Base-by-base conservation (phyloP, 2,888 invertebrate species). In the Choristoneura rosaceana region DNA sequence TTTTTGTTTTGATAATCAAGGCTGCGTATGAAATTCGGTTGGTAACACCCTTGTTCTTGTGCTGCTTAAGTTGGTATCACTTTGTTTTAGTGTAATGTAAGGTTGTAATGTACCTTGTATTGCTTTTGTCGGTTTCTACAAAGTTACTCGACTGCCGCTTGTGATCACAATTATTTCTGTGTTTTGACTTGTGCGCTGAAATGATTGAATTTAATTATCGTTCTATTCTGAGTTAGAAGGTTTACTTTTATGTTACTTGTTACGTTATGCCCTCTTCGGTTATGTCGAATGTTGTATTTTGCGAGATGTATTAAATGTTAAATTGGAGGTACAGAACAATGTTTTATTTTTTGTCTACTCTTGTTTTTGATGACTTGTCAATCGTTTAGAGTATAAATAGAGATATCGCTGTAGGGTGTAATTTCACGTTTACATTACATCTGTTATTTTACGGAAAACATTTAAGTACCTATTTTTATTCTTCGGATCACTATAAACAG, bases 91-190 rank as follows among this genome's bases (percentile, higher is more conserved):
- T 0, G 4, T 1, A 17, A 10, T 50, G 4, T 47, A 38, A 15
- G 55, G 10, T 67, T 14, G 66, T 67, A 67, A 15, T 34, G 45
- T 45, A n/a, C 45, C 61, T 71, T 62, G 71, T 67, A 66, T 71
- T 71, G 71, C 66, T 66, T 67, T 62, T 71, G 67, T 63, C 62
- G 55, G 67, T 62, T 66, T 62, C 61, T 47, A 71, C 62, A 62
- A 67, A 71, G 71, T 71, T 71, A 67, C 43, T 15, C 41, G 43
- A 34, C 55, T 58, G 38, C 45, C 17, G 61, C 45, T 71, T 14
- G 67, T 47, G 34, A 62, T 67, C 33, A 71, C 67, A 71, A 67
- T 67, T 71, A 71, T 67, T 71, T 66, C 55, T 71, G 67, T 69
- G 62, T 67, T 67, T 71, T 71, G 62, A 71, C 58, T 71, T 67